Evolutionary conservation across 2,113 vertebrate genomes (phyloP).

Genomic region (Mesembrinibis cayennensis): DNA sequence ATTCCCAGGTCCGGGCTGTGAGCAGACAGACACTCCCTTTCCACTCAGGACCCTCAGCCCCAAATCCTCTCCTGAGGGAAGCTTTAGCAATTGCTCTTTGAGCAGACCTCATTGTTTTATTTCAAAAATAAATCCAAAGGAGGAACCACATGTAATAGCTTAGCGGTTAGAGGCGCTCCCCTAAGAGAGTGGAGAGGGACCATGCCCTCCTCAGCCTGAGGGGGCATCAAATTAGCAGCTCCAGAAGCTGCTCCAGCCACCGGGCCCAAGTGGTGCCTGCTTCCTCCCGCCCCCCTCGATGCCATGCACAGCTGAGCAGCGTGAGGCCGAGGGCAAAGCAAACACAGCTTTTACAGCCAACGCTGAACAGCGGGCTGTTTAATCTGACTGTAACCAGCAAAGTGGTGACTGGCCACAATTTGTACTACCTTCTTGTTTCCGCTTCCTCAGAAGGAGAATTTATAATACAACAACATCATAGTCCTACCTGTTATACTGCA

Average conservation of each 20-base stretch:
- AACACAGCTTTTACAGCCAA: neutral
- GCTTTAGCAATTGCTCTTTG: slow-evolving; percentile 7
- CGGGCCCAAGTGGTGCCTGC: fast-evolving
- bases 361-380: fast-evolving
- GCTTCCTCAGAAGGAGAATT: neutral
- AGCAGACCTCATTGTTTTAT: slow-evolving; percentile 19
- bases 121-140: slow-evolving; percentile 41
- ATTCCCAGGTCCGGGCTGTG: neutral
- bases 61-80: neutral
- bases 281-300: neutral
- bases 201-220: slow-evolving; percentile 24
- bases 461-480: neutral
- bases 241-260: neutral
- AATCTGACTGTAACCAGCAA: neutral
- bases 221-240: slow-evolving; percentile 49
- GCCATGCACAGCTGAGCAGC: neutral
- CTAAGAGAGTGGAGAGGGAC: neutral
- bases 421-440: neutral
- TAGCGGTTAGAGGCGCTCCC: neutral
- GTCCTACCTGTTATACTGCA: neutral
- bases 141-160: slow-evolving; percentile 30
- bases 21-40: neutral
- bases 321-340: fast-evolving
- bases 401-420: neutral
- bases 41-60: neutral